Conservation (phyloP, 2,888 invertebrate genomes). For the Oconnorella tubifera region DNA sequence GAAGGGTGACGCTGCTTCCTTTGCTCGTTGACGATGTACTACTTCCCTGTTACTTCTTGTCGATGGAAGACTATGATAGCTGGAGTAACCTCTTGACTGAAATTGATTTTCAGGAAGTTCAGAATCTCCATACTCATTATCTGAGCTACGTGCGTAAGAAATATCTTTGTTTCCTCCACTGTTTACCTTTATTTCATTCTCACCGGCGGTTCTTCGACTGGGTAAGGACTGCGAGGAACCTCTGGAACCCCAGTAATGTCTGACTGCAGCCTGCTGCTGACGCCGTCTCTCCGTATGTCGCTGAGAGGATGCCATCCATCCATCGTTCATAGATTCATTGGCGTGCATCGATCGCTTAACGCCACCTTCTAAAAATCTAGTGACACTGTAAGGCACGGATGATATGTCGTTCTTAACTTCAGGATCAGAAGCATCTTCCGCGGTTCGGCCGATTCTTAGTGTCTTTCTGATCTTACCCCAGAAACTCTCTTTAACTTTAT, state of each 20-base stretch:
- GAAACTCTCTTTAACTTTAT: slow-evolving; percentile 20
- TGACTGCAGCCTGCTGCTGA: slow-evolving; percentile 4
- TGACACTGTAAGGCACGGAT: slow-evolving; percentile 10
- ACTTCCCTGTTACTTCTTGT: background rate
- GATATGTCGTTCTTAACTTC: background rate
- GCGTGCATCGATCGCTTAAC: slow-evolving; percentile 14
- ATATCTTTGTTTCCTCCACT: no score
- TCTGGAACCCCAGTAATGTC: slow-evolving; percentile 24
- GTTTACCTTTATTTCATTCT: no score
- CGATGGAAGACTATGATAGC: slow-evolving; percentile 24
- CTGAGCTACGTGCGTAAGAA: no score
- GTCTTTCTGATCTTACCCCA: slow-evolving; percentile 31
- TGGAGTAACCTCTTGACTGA: slow-evolving; percentile 22
- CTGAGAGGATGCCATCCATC: background rate
- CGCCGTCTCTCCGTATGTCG: background rate
- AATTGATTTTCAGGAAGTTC: no score
- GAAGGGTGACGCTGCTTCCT: slow-evolving; percentile 16
- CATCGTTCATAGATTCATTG: background rate
- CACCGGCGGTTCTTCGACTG: no score
- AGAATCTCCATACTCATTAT: no score
- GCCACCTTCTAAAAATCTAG: slow-evolving; percentile 11
- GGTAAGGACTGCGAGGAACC: slow-evolving; percentile 25
- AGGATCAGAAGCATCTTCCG: background rate
- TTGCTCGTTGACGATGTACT: background rate
- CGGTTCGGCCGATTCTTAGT: slow-evolving; percentile 20